Evolutionary conservation across 2,888 invertebrate species (phyloP), one percentile per base, ranked within the genome.

Genomic region (Ernsta delagoae): DNA sequence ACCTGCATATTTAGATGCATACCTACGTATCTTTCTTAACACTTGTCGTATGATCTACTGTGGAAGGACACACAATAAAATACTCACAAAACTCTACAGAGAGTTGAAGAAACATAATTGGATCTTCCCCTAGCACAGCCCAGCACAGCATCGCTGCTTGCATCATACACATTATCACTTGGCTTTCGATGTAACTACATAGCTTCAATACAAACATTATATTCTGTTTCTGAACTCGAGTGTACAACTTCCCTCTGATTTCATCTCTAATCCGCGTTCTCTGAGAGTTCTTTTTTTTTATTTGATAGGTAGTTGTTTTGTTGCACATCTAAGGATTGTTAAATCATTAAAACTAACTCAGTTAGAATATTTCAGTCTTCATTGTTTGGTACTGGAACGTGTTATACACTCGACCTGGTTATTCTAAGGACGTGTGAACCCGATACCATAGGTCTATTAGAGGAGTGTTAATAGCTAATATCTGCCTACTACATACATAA

Each of bases 101-200:
- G 65, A 71, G 69, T 53, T 53, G 31, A n/a, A 73, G 41, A 73
- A 67, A 70, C 76, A 65, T 70, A 70, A 48, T 59, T 62, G 56
- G 60, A 74, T 76, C 56, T 39, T 39, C 8, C 39, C 72, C 70
- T 74, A 78, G 77, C 79, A 84, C 78, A 75, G 78, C 79, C 77
- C 76, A 77, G 77, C 79, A 83, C 78, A 77, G 86, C 85, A 69
- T 70, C 62, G 57, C 62, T 70, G 63, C 68, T 84, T 83, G 79
- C 79, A 78, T 82, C 83, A 84, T 82, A 82, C 82, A 83, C 83
- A 78, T 74, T 80, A 12, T 48, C 48, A 74, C 82, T 84, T 80
- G 74, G 88, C 86, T 86, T 87, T 81, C 74, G 73, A 80, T 82
- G 81, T 83, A 70, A 70, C 36, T n/a, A 36, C 34, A 65, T 9